phyloP scores from a whole-genome alignment of 2,113 vertebrate genomes.

The Labeo catla region DNA sequence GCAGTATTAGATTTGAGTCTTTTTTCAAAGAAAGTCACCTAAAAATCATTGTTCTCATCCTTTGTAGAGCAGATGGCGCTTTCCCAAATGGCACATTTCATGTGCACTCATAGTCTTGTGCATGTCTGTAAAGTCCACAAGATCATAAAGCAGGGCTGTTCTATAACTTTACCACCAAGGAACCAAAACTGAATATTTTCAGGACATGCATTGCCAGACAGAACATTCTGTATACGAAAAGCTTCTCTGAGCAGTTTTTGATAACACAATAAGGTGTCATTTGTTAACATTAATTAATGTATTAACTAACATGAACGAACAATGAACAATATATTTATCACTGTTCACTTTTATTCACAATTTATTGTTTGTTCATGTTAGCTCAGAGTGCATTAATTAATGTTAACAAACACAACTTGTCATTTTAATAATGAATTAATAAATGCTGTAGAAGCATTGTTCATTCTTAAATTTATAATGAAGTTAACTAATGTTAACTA shows the following conservation, averaged over 20 bases:
- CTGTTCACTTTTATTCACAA: no score
- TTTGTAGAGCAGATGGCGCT: background rate
- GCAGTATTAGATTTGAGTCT: constrained; percentile 4
- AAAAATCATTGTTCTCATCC: background rate
- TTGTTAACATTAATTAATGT: no score
- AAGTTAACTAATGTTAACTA: no score
- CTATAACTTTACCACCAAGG: background rate
- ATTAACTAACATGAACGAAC: no score
- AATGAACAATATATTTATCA: no score
- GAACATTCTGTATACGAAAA: background rate
- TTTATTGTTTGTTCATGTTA: no score
- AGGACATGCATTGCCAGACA: background rate
- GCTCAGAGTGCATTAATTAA: no score
- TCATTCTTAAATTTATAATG: no score
- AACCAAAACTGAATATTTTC: background rate
- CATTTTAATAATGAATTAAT: no score
- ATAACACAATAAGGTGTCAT: no score
- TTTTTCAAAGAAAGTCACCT: background rate
- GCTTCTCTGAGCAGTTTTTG: background rate
- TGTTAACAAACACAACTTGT: no score
- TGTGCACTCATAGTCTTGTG: background rate
- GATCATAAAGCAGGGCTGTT: background rate
- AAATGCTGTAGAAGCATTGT: no score
- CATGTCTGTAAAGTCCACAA: background rate
- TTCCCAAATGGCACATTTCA: background rate